Evolutionary conservation across 2,888 invertebrate genomes (phyloP).

Genomic region (Meghimatium bilineatum): DNA sequence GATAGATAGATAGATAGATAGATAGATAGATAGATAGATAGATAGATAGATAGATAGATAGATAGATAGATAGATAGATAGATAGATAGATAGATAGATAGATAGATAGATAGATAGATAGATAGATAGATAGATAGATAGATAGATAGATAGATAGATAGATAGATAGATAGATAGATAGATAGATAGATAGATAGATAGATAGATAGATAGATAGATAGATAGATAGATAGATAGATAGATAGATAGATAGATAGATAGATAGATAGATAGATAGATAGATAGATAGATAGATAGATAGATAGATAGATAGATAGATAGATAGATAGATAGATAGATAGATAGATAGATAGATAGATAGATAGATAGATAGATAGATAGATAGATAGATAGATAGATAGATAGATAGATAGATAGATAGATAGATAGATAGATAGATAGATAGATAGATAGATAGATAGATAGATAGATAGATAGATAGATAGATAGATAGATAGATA

Average conservation of each 20-base stretch:
- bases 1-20: no score
- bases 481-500: neutral
- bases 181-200: conserved; percentile 13
- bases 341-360: conserved; percentile 13
- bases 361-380: conserved; percentile 13
- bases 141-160: conserved; percentile 13
- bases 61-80: no score
- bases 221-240: conserved; percentile 13
- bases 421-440: neutral
- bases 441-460: neutral
- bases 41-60: no score
- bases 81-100: no score
- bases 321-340: neutral
- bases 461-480: neutral
- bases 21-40: no score
- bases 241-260: conserved; percentile 13
- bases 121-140: conserved; percentile 13
- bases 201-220: conserved; percentile 13
- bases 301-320: neutral
- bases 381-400: conserved; percentile 10
- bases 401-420: neutral
- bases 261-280: conserved; percentile 1
- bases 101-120: no score
- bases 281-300: neutral
- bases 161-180: conserved; percentile 13